Conservation (phyloP, 2,888 invertebrate genomes). For the Cinara cedri region DNA sequence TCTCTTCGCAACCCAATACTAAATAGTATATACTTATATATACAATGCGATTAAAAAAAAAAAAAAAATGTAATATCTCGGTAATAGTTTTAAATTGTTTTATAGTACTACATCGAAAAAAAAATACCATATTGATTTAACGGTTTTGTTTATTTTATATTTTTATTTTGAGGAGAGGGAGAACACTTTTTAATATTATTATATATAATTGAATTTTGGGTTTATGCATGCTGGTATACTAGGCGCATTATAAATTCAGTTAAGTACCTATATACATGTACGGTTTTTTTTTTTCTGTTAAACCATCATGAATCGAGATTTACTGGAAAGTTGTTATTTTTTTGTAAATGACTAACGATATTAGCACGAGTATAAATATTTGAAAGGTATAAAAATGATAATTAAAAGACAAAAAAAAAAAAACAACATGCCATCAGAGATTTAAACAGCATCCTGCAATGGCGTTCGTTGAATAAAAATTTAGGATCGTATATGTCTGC, state of each 20-base stretch:
- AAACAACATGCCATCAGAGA: background rate
- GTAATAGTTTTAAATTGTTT: constrained; percentile 1
- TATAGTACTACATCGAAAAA: background rate
- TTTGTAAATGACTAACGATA: constrained; percentile 2
- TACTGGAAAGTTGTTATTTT: background rate
- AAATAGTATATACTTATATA: background rate
- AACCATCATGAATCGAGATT: background rate
- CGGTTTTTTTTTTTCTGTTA: background rate
- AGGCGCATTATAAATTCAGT: background rate
- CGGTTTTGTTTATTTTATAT: background rate
- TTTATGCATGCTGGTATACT: too few species aligned
- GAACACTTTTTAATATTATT: background rate
- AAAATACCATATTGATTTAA: background rate
- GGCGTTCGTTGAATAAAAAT: background rate
- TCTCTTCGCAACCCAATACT: background rate
- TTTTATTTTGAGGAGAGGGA: background rate
- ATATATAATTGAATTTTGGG: constrained; percentile 2
- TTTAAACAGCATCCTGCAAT: background rate
- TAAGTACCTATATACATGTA: too few species aligned
- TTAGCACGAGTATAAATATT: background rate
- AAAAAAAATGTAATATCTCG: background rate
- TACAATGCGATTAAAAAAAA: background rate
- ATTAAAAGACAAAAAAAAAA: background rate
- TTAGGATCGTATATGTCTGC: too few species aligned
- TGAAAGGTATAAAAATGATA: background rate